Evolutionary conservation across 1,140 invertebrate genomes (phyloP).

Genomic region (Diachasmimorpha longicaudata): DNA sequence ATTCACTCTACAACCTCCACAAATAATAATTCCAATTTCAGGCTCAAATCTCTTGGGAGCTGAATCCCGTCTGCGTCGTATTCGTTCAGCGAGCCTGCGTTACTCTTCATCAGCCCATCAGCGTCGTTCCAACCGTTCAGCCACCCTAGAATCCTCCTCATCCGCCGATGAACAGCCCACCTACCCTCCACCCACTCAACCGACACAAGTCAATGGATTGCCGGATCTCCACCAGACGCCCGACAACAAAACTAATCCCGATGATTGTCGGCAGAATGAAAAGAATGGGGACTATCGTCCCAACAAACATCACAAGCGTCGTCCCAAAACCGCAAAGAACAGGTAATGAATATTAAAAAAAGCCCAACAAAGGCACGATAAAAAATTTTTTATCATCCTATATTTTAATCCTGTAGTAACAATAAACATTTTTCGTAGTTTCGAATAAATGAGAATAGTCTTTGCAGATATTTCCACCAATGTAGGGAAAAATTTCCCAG

Average conservation of each 20-base stretch:
- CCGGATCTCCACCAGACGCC: not conserved
- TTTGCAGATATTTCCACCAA: too few relatives aligned
- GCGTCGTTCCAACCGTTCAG: not conserved
- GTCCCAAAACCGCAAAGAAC: constrained; percentile 55
- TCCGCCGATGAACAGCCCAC: constrained; percentile 40
- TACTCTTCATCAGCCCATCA: constrained; percentile 32
- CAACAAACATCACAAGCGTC: constrained; percentile 48
- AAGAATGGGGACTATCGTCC: constrained; percentile 12
- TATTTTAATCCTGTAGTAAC: too few relatives aligned
- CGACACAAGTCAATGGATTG: not conserved
- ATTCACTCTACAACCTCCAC: not conserved
- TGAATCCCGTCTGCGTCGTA: constrained; percentile 66
- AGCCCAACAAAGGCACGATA: not conserved
- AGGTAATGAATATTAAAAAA: constrained; percentile 40
- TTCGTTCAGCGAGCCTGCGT: constrained; percentile 63
- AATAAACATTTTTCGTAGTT: too few relatives aligned
- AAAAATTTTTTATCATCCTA: not conserved
- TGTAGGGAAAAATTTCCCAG: too few relatives aligned
- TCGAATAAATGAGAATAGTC: too few relatives aligned
- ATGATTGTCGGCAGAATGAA: not conserved
- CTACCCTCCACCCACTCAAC: constrained; percentile 32
- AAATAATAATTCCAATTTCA: constrained; percentile 24
- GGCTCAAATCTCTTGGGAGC: constrained; percentile 63
- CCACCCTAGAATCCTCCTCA: constrained; percentile 44
- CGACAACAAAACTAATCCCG: not conserved